phyloP scores from a whole-genome alignment of 2,888 invertebrate species.

The Lumbricus terrestris region DNA sequence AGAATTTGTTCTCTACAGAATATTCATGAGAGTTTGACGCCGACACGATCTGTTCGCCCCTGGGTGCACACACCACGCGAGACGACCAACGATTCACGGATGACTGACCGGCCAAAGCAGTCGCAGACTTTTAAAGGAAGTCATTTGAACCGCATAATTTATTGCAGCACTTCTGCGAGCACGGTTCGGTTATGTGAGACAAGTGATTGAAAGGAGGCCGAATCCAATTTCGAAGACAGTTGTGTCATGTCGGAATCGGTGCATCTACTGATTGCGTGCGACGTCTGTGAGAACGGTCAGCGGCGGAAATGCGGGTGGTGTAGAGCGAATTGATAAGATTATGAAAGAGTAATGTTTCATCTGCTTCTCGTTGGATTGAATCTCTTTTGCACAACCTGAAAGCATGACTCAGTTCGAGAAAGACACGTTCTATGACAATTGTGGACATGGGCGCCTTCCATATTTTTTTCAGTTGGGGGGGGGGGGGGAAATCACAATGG shows the following conservation, averaged over 20 bases:
- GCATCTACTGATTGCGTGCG: not conserved
- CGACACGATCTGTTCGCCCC: not conserved
- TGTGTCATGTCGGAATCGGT: not conserved
- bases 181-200: not conserved
- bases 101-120: not conserved
- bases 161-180: not conserved
- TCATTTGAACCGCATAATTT: not conserved
- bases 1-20: not conserved
- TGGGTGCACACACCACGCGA: not conserved
- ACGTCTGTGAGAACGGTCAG: not conserved
- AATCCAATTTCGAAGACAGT: not conserved
- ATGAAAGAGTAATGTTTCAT: not conserved
- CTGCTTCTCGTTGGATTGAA: not conserved
- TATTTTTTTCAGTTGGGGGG: too few relatives aligned
- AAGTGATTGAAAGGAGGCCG: not conserved
- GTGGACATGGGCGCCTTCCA: too few relatives aligned
- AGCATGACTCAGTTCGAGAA: not conserved
- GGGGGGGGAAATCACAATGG: too few relatives aligned
- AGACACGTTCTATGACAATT: too few relatives aligned
- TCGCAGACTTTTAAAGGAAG: not conserved
- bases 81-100: not conserved
- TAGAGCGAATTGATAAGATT: not conserved
- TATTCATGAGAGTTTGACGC: not conserved
- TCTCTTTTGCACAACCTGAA: not conserved
- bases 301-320: not conserved